A percentile compares a stretch with the other conserved stretches of the same genome.
These are phyloP conservation scores for Silurus asotus DNA, from an alignment of 2,113 vertebrate genomes.

Conservation along the genomic window DNA sequence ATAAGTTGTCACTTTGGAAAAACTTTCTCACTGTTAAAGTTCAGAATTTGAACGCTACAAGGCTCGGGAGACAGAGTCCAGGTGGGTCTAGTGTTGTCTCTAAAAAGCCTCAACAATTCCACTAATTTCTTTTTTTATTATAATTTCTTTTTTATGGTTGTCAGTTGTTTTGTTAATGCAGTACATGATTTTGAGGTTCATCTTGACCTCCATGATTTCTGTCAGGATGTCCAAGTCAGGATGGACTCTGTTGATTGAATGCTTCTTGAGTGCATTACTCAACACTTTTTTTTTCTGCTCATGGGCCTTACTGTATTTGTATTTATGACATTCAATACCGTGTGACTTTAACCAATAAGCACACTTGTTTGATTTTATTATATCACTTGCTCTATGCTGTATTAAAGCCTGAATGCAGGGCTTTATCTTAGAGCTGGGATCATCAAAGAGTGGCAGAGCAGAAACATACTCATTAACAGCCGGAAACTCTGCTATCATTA, in stretches of 20 bases:
- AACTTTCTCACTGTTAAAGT: slow-evolving; percentile 14
- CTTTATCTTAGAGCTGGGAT: neutral
- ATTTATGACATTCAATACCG: neutral
- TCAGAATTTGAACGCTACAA: neutral
- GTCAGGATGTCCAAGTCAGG: too few species aligned
- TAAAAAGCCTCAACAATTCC: neutral
- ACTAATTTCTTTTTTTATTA: neutral
- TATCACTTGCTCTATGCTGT: neutral
- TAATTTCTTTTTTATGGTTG: too few species aligned
- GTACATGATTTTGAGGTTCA: slow-evolving; percentile 34
- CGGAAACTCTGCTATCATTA: neutral
- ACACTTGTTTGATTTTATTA: neutral
- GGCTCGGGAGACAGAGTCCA: neutral
- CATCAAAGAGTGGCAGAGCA: neutral
- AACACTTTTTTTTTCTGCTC: neutral
- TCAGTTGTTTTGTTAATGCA: neutral
- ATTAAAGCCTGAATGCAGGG: neutral
- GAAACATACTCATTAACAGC: neutral
- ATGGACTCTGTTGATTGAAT: slow-evolving; percentile 29
- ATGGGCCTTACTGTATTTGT: neutral
- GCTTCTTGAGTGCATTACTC: slow-evolving; percentile 38
- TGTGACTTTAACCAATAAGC: neutral
- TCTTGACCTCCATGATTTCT: slow-evolving; percentile 19
- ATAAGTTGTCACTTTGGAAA: slow-evolving; percentile 20
- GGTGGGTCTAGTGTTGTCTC: neutral